These are phyloP conservation scores for Drosophila kanekoi DNA, from an alignment of 2,888 invertebrate genomes.

Conservation along the genomic window DNA sequence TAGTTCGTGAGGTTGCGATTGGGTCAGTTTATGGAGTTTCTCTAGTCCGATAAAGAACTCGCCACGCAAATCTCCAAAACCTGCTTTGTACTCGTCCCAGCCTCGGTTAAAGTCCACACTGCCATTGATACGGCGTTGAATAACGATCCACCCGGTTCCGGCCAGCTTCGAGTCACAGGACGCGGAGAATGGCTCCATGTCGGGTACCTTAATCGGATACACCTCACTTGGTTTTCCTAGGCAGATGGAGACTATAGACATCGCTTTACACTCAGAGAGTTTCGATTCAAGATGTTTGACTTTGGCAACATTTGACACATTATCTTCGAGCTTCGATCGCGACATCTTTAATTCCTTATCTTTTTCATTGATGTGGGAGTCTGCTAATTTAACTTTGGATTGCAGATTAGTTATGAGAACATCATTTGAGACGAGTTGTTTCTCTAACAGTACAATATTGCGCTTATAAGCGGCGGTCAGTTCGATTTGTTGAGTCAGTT, in stretches of 20 bases:
- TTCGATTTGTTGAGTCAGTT: background rate
- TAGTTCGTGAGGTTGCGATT: constrained; percentile 85
- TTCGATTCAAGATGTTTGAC: background rate
- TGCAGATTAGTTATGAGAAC: background rate
- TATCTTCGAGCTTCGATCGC: background rate
- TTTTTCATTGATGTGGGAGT: background rate
- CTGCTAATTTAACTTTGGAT: background rate
- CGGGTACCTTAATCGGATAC: background rate
- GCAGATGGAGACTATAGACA: background rate
- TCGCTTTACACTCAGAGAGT: background rate
- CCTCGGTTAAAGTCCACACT: constrained; percentile 87
- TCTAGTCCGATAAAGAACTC: constrained; percentile 90
- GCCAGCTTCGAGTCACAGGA: constrained; percentile 84
- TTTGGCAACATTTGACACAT: background rate
- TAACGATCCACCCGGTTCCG: constrained; percentile 86
- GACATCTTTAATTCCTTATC: background rate
- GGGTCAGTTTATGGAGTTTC: constrained; percentile 86
- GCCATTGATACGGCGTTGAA: constrained; percentile 87
- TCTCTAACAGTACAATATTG: background rate
- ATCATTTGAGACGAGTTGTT: background rate
- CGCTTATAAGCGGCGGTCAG: background rate
- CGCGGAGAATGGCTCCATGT: constrained; percentile 86
- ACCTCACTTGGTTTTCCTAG: background rate
- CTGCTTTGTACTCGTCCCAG: constrained; percentile 88
- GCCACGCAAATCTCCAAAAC: constrained; percentile 89